Conservation (phyloP, 2,888 invertebrate species). For the Acanthosepion esculentum region DNA sequence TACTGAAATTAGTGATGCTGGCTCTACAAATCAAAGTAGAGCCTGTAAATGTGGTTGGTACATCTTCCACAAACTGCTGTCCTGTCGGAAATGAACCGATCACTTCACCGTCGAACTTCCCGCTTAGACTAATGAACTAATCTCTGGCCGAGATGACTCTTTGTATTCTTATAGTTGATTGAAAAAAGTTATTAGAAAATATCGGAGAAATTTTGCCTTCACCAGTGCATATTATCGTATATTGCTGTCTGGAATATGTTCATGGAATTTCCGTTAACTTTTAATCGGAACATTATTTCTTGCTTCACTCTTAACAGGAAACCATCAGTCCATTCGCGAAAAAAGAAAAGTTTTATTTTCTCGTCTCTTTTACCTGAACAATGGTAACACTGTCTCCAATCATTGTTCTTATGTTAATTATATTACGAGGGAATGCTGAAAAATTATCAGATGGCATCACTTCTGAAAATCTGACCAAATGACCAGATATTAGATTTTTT, state of each 20-base stretch:
- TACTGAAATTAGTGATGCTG: neutral
- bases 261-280: neutral
- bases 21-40: neutral
- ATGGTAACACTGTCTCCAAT: neutral
- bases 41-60: neutral
- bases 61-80: neutral
- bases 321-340: neutral
- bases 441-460: no score
- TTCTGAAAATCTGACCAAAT: no score
- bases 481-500: no score
- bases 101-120: neutral
- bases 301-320: neutral
- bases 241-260: neutral
- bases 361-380: neutral
- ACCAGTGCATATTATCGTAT: neutral
- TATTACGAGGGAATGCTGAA: neutral
- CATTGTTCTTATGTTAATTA: neutral
- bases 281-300: neutral
- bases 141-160: no score
- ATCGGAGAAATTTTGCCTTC: neutral
- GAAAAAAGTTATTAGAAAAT: neutral
- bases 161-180: neutral
- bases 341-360: neutral
- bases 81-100: neutral
- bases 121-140: neutral